phyloP scores from a whole-genome alignment of 2,113 vertebrate genomes.

The Oreochromis niloticus region DNA sequence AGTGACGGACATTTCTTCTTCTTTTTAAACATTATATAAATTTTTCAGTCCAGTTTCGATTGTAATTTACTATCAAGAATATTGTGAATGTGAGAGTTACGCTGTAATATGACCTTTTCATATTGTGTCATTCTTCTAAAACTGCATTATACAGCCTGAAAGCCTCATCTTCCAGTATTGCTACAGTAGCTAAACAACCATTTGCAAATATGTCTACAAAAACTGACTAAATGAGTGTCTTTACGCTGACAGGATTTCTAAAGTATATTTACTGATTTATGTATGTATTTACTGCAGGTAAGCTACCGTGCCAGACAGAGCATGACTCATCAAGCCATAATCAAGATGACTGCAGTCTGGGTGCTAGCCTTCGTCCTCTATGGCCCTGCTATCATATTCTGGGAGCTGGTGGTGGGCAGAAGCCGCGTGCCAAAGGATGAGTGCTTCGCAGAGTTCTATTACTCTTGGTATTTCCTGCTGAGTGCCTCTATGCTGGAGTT shows the following conservation, averaged over 20 bases:
- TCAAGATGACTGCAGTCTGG: slow-evolving; percentile 81
- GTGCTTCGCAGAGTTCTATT: slow-evolving; percentile 77
- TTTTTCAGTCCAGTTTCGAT: not conserved
- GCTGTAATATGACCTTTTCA: not conserved
- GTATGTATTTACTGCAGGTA: slow-evolving; percentile 53
- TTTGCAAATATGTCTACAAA: not conserved
- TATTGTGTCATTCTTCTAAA: not conserved
- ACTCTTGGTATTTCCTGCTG: slow-evolving; percentile 82
- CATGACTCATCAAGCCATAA: slow-evolving; percentile 65
- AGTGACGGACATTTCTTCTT: not conserved
- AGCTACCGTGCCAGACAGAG: slow-evolving; percentile 73
- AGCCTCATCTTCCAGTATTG: not conserved
- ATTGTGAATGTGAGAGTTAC: not conserved
- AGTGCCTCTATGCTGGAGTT: slow-evolving; percentile 75
- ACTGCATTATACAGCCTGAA: not conserved
- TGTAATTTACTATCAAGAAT: not conserved
- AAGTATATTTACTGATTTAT: not conserved
- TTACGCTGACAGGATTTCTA: not conserved
- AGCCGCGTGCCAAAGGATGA: slow-evolving; percentile 72
- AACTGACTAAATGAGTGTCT: not conserved
- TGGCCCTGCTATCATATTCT: slow-evolving; percentile 80
- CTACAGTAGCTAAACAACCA: not conserved
- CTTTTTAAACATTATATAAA: not conserved
- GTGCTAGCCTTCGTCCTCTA: slow-evolving; percentile 83
- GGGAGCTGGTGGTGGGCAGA: slow-evolving; percentile 65